Base-by-base conservation (phyloP, 2,888 invertebrate species). In the Nemoura dubitans region DNA sequence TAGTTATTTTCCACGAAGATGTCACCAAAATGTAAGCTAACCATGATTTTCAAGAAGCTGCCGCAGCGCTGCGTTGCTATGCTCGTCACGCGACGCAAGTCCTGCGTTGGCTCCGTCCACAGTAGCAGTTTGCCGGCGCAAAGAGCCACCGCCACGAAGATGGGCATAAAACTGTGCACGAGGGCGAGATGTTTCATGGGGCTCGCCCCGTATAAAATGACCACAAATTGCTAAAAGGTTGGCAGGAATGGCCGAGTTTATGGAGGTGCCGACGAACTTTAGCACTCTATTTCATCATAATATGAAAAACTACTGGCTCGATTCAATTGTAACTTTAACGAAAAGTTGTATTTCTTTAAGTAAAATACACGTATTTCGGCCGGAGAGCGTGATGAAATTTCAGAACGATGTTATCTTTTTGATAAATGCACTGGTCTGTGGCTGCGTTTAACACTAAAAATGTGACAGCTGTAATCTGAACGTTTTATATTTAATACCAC, bases 141-240 rank as follows among this genome's bases (percentile, higher is more conserved):
- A 59, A 10, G 59, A 10, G 59, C 59, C 59, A 21, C 59, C 59
- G 21, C 59, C 59, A 1, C 59, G 59, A 59, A 59, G 59, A 59
- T 59, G 59, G 59, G 21, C 59, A 59, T 59, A 59, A 59, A 59
- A 59, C 21, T 3, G n/a, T n/a, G 6, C 21, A 59, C 16, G 59
- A 59, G 59, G 16, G 6, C 59, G 59, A 21, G 59, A 59, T 59
- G 59, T 59, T 59, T 59, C 59, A 59, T 59, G 59, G 36, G 36
- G 21, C 59, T 59, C 1, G 2, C 16, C 10, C 59, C 16, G 59
- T 59, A 78, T 78, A 26, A 78, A 78, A 78, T 78, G 78, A 27
- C 78, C 78, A 78, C 78, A 78, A 78, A 78, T 78, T 78, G 26
- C 27, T 78, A 27, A 78, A 28, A 78, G 78, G 78, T 78, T 78